Evolutionary conservation across 2,113 vertebrate genomes (phyloP).

Genomic region (Clarias macrocephalus): DNA sequence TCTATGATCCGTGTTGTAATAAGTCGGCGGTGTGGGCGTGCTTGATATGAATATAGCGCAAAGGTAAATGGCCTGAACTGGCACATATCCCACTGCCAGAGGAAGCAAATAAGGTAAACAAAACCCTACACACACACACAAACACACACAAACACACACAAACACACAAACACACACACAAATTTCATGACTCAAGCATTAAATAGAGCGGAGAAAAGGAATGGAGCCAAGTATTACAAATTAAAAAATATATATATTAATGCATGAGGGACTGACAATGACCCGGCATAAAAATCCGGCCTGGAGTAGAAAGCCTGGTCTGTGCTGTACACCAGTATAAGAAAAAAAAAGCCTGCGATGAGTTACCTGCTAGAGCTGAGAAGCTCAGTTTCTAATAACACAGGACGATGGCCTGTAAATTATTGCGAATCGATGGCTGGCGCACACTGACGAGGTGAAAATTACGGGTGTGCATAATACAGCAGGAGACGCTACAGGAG

Average conservation of each 20-base stretch:
- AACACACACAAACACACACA: conserved; percentile 13
- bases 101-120: conserved; percentile 16
- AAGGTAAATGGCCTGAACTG: conserved; percentile 40
- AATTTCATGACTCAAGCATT: conserved; percentile 21
- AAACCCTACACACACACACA: conserved; percentile 5
- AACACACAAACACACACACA: conserved; percentile 20
- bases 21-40: not conserved
- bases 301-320: not conserved
- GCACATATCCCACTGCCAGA: conserved; percentile 8
- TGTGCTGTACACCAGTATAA: not conserved
- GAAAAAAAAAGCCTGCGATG: not conserved
- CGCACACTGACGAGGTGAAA: not conserved
- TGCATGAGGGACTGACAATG: conserved; percentile 36
- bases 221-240: conserved; percentile 31
- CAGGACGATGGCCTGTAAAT: conserved; percentile 6
- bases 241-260: not conserved
- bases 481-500: no score
- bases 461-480: conserved; percentile 17
- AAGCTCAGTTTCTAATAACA: not conserved
- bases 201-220: conserved; percentile 16
- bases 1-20: not conserved
- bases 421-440: not conserved
- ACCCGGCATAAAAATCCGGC: conserved; percentile 33
- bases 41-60: not conserved
- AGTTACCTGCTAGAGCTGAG: not conserved